Percentiles rank a stretch among this genome's conserved stretches.
Conservation (phyloP, 2,797 vertebrate species). For the Anguilla pacifica region DNA sequence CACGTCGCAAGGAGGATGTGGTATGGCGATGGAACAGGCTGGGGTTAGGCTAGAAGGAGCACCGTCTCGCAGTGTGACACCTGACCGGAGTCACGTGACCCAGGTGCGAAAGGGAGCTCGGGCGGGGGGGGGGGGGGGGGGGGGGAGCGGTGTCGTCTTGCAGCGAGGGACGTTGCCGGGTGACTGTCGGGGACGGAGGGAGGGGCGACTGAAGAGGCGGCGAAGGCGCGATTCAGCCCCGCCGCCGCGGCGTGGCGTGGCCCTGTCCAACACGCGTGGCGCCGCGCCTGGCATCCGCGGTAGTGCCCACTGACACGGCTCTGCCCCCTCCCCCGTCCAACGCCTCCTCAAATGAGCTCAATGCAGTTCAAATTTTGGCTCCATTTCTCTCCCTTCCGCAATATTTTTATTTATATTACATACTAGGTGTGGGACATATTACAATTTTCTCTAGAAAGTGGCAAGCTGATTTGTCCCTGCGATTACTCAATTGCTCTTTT, state of each 20-base stretch:
- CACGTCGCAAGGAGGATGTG: not conserved
- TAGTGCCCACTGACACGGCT: not conserved
- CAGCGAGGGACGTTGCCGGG: not conserved
- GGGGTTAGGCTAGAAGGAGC: not conserved
- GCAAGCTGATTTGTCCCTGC: too few relatives aligned
- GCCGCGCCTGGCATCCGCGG: conserved; percentile 22
- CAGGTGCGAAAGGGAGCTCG: not conserved
- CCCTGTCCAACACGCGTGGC: conserved; percentile 10
- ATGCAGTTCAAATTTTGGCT: not conserved
- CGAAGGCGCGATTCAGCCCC: not conserved
- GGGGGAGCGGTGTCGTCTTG: not conserved
- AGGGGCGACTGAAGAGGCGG: not conserved
- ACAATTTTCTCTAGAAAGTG: too few relatives aligned
- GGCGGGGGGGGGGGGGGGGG: not conserved
- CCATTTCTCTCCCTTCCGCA: not conserved
- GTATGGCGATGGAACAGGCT: not conserved
- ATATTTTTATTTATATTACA: not conserved
- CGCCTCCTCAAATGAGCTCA: not conserved
- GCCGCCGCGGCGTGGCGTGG: not conserved
- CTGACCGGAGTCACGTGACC: not conserved
- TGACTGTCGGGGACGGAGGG: not conserved
- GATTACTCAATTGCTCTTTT: too few relatives aligned
- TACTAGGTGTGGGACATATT: too few relatives aligned
- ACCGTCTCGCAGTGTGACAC: not conserved
- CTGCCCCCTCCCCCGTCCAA: not conserved